These are phyloP conservation scores for Pogonocichla stellata DNA, from an alignment of 2,113 vertebrate genomes.

Conservation along the genomic window DNA sequence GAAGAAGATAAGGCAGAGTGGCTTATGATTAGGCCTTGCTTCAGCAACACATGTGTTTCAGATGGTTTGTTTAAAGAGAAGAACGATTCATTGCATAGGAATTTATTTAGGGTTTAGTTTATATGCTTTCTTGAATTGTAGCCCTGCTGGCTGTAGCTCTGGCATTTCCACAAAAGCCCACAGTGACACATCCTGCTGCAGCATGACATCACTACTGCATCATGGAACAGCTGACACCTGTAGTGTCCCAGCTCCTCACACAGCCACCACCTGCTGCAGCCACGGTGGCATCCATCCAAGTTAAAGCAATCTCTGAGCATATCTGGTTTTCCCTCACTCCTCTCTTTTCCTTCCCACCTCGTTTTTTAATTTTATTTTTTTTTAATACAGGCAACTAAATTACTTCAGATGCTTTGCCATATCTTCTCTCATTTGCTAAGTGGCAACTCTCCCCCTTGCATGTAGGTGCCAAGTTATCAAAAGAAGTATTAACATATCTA, in stretches of 20 bases:
- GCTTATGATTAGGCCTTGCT: constrained; percentile 31
- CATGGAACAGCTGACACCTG: not conserved
- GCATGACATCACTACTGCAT: not conserved
- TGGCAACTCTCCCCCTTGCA: not conserved
- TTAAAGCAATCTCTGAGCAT: not conserved
- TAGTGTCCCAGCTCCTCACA: not conserved
- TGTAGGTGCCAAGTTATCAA: not conserved
- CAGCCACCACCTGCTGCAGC: not conserved
- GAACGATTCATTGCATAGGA: not conserved
- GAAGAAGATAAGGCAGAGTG: not conserved
- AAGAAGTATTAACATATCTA: not conserved
- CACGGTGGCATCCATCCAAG: not conserved
- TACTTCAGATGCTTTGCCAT: not conserved
- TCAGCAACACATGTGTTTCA: not conserved
- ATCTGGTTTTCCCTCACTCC: not conserved
- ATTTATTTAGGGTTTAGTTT: not conserved
- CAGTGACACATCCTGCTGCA: not conserved
- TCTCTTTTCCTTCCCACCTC: not conserved
- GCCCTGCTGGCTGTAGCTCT: not conserved
- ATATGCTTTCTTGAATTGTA: not conserved
- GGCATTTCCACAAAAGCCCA: not conserved
- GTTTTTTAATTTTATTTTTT: not conserved
- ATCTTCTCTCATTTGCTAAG: constrained; percentile 11
- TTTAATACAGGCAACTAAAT: not conserved
- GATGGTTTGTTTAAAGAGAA: not conserved